phyloP scores from a whole-genome alignment of 1,140 invertebrate species.

The Trichogramma pretiosum region DNA sequence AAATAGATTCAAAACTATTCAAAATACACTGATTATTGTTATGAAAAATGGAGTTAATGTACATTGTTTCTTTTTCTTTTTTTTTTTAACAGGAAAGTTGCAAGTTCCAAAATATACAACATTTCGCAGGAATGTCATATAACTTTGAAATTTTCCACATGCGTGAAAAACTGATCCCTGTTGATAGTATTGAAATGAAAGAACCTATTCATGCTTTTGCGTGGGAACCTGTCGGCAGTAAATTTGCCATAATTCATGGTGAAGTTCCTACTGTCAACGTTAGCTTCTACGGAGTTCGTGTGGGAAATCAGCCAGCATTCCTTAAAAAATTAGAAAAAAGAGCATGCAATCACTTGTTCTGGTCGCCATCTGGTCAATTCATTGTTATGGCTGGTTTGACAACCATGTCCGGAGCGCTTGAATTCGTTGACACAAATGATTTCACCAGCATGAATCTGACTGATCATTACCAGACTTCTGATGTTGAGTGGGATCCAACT shows the following conservation, averaged over 20 bases:
- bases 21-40: slow-evolving; percentile 1
- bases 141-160: slow-evolving; percentile 99
- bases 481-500: slow-evolving; percentile 99
- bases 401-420: slow-evolving; percentile 79
- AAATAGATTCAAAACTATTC: slow-evolving; percentile 30
- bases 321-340: slow-evolving; percentile 87
- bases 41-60: neutral
- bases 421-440: slow-evolving; percentile 92
- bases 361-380: slow-evolving; percentile 93
- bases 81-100: slow-evolving; percentile 15
- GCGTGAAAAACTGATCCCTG: slow-evolving; percentile 94
- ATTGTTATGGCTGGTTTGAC: slow-evolving; percentile 82
- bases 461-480: slow-evolving; percentile 90
- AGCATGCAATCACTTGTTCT: slow-evolving; percentile 89
- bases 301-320: slow-evolving; percentile 74
- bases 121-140: slow-evolving; percentile 82
- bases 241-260: slow-evolving; percentile 94
- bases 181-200: slow-evolving; percentile 93
- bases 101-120: slow-evolving; percentile 17
- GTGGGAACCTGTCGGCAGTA: slow-evolving; percentile 94
- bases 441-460: slow-evolving; percentile 88
- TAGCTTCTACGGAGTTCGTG: slow-evolving; percentile 89
- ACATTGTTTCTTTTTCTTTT: slow-evolving; percentile 14
- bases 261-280: slow-evolving; percentile 82
- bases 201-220: slow-evolving; percentile 91